Base-by-base conservation (phyloP, 2,113 vertebrate species). In the Stomatorhinus ivindoensis region DNA sequence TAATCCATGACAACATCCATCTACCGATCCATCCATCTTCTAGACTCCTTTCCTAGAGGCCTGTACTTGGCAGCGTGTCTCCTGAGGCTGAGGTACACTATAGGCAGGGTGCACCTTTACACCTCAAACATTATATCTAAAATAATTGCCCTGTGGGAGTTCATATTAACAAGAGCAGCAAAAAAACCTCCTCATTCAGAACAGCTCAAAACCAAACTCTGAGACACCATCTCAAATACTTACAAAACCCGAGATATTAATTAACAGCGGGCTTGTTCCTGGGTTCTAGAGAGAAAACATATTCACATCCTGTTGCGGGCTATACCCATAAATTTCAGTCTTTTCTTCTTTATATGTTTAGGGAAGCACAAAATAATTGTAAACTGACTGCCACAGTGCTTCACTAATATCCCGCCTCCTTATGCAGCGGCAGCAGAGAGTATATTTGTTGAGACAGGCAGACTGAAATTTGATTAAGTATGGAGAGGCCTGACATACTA, bases 401-500 rank as follows among this genome's bases (percentile, higher is more conserved):
- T 13, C 42, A 15, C 55, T 47, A 19, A 47, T 48, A 44, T 69
- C n/a, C 58, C 44, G 21, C 53, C 1, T 0, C 51, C 7, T 50
- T 3, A 27, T 39, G 42, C 61, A 8, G 24, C 73, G 42, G 73
- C 35, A 7, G 73, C 17, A 65, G 44, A 31, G 27, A 35, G 24
- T 50, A 65, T 21, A 48, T 73, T 35, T 42, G 35, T 50, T 35
- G 24, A 48, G 27, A 55, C 48, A 42, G 88, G 31, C 31, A 55
- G 88, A 73, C n/a, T 73, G 73, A 82, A 35, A 83, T 82, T 47
- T 89, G 88, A 82, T 89, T 89, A 89, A 55, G 69, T 46, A 82
- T 83, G 47, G 73, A 83, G 31, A 24, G 31, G 48, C 31, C 50
- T 53, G 88, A 82, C 69, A 44, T 65, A 82, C 31, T 39, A 46